Base-by-base conservation (phyloP, 2,888 invertebrate species). In the Xylota sylvarum region DNA sequence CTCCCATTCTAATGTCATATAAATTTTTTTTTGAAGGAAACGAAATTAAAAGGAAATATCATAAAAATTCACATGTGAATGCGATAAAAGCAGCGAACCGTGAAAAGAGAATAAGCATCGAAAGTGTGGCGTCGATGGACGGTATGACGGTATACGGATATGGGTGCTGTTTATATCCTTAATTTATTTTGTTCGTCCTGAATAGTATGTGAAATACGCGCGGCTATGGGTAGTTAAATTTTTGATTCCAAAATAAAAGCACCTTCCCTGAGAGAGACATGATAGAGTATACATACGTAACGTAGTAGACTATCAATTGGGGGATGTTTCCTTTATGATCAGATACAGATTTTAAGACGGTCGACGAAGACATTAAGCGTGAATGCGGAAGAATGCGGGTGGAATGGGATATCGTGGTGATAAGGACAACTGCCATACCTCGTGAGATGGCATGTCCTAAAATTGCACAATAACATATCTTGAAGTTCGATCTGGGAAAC, bases 171-270 rank as follows among this genome's bases (percentile, higher is more conserved):
- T 80, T 85, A 80, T 80, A 70, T 80, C 69, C 52, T 78, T 79
- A 74, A 70, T 74, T 85, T 80, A 62, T 67, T 67, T 83, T 43
- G 56, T 37, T 40, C 5, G 52, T 19, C 19, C 17, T 9, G 14
- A n/a, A 55, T 12, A 23, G 6, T 43, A 60, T 60, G 58, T 65
- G 70, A 37, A 43, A 43, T 30, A 17, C 30, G 52, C 50, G 17
- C 37, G 56, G 62, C 69, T 48, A 62, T 64, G 67, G 84, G 73
- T 81, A 40, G 85, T 86, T 86, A 86, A 86, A 81, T 77, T 81
- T 85, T 85, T 85, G 81, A 81, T 76, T 86, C 67, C 69, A 58
- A 81, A 81, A 86, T 77, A 81, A 86, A 86, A 77, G 58, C 76
- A 85, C 84, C 80, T 80, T 70, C 67, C 12, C 7, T n/a, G 19